Evolutionary conservation across 2,888 invertebrate species (phyloP).

Genomic region (Eilema depressum): DNA sequence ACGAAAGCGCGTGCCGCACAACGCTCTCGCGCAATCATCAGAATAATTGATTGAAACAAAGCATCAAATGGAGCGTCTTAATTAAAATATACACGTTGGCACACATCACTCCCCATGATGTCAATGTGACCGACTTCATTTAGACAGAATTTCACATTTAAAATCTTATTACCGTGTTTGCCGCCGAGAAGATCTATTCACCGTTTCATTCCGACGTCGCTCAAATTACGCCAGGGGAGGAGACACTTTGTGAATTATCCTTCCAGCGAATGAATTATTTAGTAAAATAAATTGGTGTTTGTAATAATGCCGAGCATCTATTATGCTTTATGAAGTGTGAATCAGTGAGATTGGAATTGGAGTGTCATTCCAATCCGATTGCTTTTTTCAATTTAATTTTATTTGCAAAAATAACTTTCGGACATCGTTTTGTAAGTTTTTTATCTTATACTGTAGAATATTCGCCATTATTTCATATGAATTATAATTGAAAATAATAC

Average conservation of each 20-base stretch:
- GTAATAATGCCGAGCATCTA: constrained; percentile 51
- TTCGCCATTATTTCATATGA: constrained; percentile 27
- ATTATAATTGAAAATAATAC: too few relatives aligned
- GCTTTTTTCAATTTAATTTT: constrained; percentile 48
- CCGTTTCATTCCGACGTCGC: constrained; percentile 54
- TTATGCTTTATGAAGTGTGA: constrained; percentile 59
- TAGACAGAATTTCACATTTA: constrained; percentile 74
- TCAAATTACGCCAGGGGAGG: constrained; percentile 65
- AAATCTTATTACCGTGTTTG: constrained; percentile 75
- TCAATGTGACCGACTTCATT: constrained; percentile 67
- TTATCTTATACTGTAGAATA: constrained; percentile 19
- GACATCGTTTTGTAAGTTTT: constrained; percentile 20
- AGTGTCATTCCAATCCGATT: constrained; percentile 26
- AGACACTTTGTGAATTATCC: constrained; percentile 64
- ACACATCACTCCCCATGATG: constrained; percentile 55
- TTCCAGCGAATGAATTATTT: constrained; percentile 63
- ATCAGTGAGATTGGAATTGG: constrained; percentile 49
- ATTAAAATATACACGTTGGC: constrained; percentile 48
- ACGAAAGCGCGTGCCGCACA: not conserved
- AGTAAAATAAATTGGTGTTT: constrained; percentile 62
- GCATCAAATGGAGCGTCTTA: constrained; percentile 44
- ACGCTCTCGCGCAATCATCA: constrained; percentile 16
- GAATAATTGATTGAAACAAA: constrained; percentile 42
- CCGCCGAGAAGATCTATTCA: constrained; percentile 49
- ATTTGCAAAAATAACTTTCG: constrained; percentile 31